Percentiles rank a stretch among this genome's conserved stretches.
These are phyloP conservation scores for Sebastes cheni DNA, from an alignment of 2,797 vertebrate genomes.

Conservation along the genomic window DNA sequence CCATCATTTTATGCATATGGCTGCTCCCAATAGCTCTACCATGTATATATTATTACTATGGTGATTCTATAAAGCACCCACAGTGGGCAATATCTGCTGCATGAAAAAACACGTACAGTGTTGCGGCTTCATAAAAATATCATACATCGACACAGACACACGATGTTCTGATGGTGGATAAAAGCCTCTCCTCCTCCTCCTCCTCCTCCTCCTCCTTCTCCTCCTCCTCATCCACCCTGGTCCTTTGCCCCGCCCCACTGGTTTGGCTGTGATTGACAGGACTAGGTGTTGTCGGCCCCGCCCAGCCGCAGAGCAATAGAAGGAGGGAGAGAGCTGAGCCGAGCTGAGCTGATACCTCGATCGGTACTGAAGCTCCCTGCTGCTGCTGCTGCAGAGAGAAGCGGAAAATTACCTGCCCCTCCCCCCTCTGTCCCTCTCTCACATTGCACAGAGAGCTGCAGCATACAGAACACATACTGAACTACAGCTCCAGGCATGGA, in stretches of 20 bases:
- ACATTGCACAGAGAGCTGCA: slow-evolving; percentile 61
- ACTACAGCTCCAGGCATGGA: slow-evolving; percentile 56
- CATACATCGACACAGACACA: slow-evolving; percentile 9
- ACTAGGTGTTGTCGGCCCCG: slow-evolving; percentile 63
- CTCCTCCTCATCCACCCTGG: slow-evolving; percentile 18
- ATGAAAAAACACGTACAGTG: neutral
- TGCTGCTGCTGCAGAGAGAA: slow-evolving; percentile 64
- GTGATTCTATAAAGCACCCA: neutral
- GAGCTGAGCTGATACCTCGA: slow-evolving; percentile 55
- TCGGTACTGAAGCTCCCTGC: slow-evolving; percentile 70
- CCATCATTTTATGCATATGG: neutral
- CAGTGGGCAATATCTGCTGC: neutral
- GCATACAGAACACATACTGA: slow-evolving; percentile 55
- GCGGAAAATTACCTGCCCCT: slow-evolving; percentile 84
- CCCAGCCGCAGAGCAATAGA: slow-evolving; percentile 67
- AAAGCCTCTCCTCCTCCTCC: slow-evolving; percentile 38
- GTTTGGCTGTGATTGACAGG: slow-evolving; percentile 64
- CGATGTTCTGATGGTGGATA: slow-evolving; percentile 22
- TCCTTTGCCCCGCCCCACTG: slow-evolving; percentile 32
- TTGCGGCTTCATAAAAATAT: neutral
- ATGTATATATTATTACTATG: neutral
- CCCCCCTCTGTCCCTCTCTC: slow-evolving; percentile 60
- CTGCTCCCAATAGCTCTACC: neutral
- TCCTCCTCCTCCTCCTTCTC: slow-evolving; percentile 25
- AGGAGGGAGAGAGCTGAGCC: slow-evolving; percentile 38